Percentiles rank a stretch among this genome's conserved stretches.
These are phyloP conservation scores for Strigops habroptila DNA, from an alignment of 2,113 vertebrate genomes.

Conservation along the genomic window DNA sequence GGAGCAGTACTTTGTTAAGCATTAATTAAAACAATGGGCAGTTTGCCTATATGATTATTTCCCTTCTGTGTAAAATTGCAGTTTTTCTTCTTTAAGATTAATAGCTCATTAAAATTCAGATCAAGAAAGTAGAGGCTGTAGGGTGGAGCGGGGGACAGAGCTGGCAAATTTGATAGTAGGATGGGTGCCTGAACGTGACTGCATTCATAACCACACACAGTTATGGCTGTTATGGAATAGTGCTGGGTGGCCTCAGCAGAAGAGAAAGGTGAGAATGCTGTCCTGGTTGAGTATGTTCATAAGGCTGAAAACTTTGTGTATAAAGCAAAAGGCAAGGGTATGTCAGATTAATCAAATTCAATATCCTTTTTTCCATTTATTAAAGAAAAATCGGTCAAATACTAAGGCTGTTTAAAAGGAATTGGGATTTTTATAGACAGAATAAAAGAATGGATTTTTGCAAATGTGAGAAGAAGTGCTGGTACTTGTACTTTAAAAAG, in stretches of 20 bases:
- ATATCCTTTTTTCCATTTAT: background rate
- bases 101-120: background rate
- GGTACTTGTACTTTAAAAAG: background rate
- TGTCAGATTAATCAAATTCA: background rate
- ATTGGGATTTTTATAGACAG: background rate
- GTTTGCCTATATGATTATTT: background rate
- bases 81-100: background rate
- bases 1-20: background rate
- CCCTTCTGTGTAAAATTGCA: background rate
- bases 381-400: background rate
- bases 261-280: background rate
- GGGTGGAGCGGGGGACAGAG: background rate
- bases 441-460: background rate
- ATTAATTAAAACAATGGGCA: background rate
- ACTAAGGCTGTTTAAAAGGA: background rate
- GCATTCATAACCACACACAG: fast-evolving
- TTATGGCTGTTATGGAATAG: fast-evolving
- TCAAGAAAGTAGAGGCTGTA: background rate
- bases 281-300: background rate
- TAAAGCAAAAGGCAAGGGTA: background rate
- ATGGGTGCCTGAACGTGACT: background rate
- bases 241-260: background rate
- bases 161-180: background rate
- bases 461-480: background rate
- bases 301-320: background rate